Percentiles rank a stretch among this genome's conserved stretches.
These are phyloP conservation scores for Tyto alba DNA, from an alignment of 2,113 vertebrate genomes.

Conservation along the genomic window DNA sequence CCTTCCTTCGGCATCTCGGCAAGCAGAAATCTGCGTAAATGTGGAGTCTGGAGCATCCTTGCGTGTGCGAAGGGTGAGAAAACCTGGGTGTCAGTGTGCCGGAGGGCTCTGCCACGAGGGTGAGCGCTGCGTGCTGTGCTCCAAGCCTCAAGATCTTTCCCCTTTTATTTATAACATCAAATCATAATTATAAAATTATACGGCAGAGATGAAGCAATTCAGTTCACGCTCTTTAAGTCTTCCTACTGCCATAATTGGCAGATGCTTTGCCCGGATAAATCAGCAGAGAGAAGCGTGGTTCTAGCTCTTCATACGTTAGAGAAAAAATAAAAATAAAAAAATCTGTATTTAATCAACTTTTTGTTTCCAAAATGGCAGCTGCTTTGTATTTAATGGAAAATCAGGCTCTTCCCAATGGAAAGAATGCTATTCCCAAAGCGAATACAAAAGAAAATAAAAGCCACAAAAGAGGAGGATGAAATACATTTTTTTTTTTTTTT, in stretches of 20 bases:
- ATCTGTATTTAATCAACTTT: slow-evolving; percentile 52
- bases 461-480: slow-evolving; percentile 48
- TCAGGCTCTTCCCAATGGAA: slow-evolving; percentile 61
- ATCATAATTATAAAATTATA: background rate
- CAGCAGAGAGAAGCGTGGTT: background rate
- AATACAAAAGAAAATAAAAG: slow-evolving; percentile 53
- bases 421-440: slow-evolving; percentile 60
- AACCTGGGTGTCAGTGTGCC: rapidly evolving
- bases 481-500: background rate
- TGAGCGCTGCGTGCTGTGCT: rapidly evolving
- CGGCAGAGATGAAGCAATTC: background rate
- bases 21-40: background rate
- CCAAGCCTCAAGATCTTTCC: background rate
- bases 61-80: background rate
- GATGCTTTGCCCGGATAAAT: slow-evolving; percentile 14
- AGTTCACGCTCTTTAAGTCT: background rate
- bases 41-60: background rate
- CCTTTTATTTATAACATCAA: background rate
- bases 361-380: slow-evolving; percentile 67
- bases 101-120: rapidly evolving
- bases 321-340: background rate
- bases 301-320: background rate
- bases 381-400: slow-evolving; percentile 68
- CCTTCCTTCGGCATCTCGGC: background rate
- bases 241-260: background rate